Percentiles rank a stretch among this genome's conserved stretches.
These are phyloP conservation scores for Abrostola triplasia DNA, from an alignment of 2,888 invertebrate genomes.

Conservation along the genomic window DNA sequence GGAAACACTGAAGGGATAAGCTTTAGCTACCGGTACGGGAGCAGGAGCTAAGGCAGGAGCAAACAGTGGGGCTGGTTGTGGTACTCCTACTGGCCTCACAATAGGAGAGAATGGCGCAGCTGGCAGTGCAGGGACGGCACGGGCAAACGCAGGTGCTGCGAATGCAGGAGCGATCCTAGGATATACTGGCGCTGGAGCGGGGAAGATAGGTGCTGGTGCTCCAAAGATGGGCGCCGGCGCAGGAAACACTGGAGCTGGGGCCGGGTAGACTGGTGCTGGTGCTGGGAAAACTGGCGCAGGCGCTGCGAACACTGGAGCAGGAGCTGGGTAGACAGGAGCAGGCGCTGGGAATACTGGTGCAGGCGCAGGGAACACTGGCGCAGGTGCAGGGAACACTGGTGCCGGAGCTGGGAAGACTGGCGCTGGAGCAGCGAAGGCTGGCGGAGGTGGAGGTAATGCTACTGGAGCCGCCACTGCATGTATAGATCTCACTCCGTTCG, in stretches of 20 bases:
- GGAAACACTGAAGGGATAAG: constrained; percentile 60
- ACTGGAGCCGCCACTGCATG: constrained; percentile 75
- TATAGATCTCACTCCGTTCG: constrained; percentile 77
- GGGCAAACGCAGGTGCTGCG: constrained; percentile 59
- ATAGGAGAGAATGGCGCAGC: constrained; percentile 70
- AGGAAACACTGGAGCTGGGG: constrained; percentile 40
- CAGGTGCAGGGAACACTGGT: constrained; percentile 57
- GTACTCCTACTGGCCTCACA: constrained; percentile 62
- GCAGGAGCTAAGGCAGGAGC: constrained; percentile 65
- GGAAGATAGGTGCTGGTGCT: constrained; percentile 24
- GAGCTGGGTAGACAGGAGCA: constrained; percentile 54
- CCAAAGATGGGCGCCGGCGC: constrained; percentile 32
- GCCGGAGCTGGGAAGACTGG: constrained; percentile 41
- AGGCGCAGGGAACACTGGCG: constrained; percentile 47
- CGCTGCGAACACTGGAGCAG: constrained; percentile 45
- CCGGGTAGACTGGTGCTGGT: constrained; percentile 49
- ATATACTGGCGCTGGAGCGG: constrained; percentile 50
- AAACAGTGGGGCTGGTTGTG: constrained; percentile 60
- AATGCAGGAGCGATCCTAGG: constrained; percentile 51
- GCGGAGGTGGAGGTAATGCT: constrained; percentile 51
- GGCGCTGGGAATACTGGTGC: constrained; percentile 55
- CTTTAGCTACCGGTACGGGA: constrained; percentile 67
- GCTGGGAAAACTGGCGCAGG: constrained; percentile 54
- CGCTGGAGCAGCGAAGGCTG: constrained; percentile 57
- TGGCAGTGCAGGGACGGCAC: constrained; percentile 51